Percentiles rank a stretch among this genome's conserved stretches.
These are phyloP conservation scores for Amphiprion clarkii DNA, from an alignment of 2,797 vertebrate genomes.

Conservation along the genomic window DNA sequence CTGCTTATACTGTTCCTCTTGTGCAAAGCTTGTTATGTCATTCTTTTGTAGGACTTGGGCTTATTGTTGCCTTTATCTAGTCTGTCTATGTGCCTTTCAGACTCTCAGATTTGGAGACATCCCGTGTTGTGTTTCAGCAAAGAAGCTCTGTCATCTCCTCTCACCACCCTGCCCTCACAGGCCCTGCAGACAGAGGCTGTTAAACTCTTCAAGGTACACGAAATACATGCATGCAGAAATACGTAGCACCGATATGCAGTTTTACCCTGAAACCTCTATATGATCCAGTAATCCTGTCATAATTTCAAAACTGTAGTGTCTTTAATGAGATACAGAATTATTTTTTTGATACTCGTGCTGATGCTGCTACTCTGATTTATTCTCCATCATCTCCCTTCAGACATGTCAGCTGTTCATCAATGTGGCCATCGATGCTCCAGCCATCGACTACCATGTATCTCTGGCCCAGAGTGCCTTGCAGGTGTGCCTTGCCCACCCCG, in stretches of 20 bases:
- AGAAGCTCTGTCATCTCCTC: slow-evolving; percentile 91
- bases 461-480: slow-evolving; percentile 97
- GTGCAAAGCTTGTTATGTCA: background rate
- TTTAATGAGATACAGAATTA: no score
- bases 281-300: background rate
- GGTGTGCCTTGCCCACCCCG: slow-evolving; percentile 95
- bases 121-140: slow-evolving; percentile 95
- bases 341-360: no score
- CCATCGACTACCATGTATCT: slow-evolving; percentile 98
- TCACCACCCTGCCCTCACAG: slow-evolving; percentile 95
- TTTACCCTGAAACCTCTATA: background rate
- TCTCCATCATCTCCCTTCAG: slow-evolving; percentile 77
- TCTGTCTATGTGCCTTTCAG: slow-evolving; percentile 71
- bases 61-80: background rate
- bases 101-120: slow-evolving; percentile 94
- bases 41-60: background rate
- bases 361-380: background rate
- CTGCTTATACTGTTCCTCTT: no score
- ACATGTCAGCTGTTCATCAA: slow-evolving; percentile 99
- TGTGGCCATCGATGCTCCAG: slow-evolving; percentile 95
- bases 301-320: no score
- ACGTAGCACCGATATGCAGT: rapidly evolving
- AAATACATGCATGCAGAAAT: background rate
- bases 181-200: slow-evolving; percentile 97
- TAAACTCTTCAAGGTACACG: slow-evolving; percentile 95